phyloP scores from a whole-genome alignment of 2,888 invertebrate genomes.

The Ophion slaviceki region DNA sequence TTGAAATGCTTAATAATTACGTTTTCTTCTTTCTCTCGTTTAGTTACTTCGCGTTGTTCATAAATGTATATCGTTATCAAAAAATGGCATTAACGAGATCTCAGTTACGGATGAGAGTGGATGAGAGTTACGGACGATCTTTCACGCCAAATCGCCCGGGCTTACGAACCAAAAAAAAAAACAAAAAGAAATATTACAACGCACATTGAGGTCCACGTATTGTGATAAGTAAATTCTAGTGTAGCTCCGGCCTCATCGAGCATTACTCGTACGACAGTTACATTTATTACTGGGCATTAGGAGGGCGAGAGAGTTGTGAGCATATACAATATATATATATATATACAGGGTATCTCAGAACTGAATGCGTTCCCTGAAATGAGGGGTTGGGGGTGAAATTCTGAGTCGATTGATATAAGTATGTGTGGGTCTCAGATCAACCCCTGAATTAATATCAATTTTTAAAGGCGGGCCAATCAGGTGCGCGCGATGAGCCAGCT shows the following conservation, averaged over 20 bases:
- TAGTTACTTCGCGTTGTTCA: conserved; percentile 18
- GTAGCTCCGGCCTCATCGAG: conserved; percentile 70
- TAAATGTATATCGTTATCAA: conserved; percentile 71
- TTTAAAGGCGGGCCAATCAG: too few species aligned
- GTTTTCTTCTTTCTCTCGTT: conserved; percentile 34
- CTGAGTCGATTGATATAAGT: too few species aligned
- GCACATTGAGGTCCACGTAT: conserved; percentile 72
- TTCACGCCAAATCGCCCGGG: conserved; percentile 49
- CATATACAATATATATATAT: conserved; percentile 67
- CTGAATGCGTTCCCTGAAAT: too few species aligned
- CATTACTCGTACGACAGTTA: conserved; percentile 69
- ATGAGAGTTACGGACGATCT: conserved; percentile 43
- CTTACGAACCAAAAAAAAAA: conserved; percentile 6
- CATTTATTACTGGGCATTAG: conserved; percentile 63
- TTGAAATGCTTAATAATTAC: conserved; percentile 55
- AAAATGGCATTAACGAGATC: conserved; percentile 79
- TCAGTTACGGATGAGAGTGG: conserved; percentile 68
- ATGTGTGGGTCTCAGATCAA: too few species aligned
- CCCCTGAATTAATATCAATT: too few species aligned
- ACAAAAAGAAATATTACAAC: conserved; percentile 57
- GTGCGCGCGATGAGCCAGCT: too few species aligned
- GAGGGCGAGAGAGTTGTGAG: conserved; percentile 36
- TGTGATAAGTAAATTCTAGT: conserved; percentile 64
- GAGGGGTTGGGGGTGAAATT: too few species aligned
- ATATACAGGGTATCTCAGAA: conserved; percentile 38